Conservation (phyloP, 2,888 invertebrate genomes). For the Luperina testacea region DNA sequence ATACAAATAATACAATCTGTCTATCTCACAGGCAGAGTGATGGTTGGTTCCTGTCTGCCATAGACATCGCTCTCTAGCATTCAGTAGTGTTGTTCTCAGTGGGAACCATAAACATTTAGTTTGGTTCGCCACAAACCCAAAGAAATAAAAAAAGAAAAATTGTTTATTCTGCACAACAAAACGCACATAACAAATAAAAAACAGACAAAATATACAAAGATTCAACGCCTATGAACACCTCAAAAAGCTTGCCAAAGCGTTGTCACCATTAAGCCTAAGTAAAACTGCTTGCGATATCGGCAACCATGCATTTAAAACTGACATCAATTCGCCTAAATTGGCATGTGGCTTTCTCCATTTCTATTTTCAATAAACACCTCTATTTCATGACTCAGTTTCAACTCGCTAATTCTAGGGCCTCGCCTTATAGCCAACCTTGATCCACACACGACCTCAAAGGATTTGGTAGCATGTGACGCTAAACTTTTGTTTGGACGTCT, state of each 20-base stretch:
- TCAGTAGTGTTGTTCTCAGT: too few relatives aligned
- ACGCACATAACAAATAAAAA: too few relatives aligned
- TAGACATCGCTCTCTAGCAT: too few relatives aligned
- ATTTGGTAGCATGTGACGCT: conserved; percentile 43
- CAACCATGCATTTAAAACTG: not conserved
- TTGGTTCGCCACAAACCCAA: too few relatives aligned
- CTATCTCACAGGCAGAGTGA: too few relatives aligned
- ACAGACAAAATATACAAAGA: too few relatives aligned
- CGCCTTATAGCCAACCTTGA: conserved; percentile 21
- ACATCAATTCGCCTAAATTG: too few relatives aligned
- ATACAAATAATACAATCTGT: too few relatives aligned
- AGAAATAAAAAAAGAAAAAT: too few relatives aligned
- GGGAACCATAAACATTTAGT: too few relatives aligned
- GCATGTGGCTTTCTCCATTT: not conserved
- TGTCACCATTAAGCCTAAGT: not conserved
- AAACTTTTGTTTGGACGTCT: conserved; percentile 43
- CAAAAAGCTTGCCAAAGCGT: not conserved
- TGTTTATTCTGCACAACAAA: too few relatives aligned
- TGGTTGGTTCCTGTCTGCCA: too few relatives aligned
- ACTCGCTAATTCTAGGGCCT: not conserved
- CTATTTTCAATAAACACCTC: not conserved
- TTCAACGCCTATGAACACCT: not conserved
- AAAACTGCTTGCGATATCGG: not conserved
- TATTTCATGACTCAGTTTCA: not conserved
- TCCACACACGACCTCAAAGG: conserved; percentile 26